phyloP scores from a whole-genome alignment of 2,888 invertebrate species.

The Leptura quadrifasciata region DNA sequence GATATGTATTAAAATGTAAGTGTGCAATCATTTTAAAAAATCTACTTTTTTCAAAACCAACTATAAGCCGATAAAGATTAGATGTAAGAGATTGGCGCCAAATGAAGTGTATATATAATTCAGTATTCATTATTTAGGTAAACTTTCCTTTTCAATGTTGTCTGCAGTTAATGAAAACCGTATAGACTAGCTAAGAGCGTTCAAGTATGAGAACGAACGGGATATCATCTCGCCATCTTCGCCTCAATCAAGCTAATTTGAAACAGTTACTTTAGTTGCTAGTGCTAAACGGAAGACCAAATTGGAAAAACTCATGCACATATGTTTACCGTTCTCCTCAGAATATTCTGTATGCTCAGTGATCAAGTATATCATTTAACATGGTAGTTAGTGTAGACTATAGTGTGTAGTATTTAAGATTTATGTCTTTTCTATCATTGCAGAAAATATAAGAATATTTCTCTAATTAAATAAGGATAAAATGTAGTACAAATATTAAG shows the following conservation, averaged over 20 bases:
- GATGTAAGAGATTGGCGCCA: not conserved
- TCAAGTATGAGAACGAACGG: conserved; percentile 44
- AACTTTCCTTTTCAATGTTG: conserved; percentile 51
- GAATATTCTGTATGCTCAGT: conserved; percentile 24
- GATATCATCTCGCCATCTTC: conserved; percentile 46
- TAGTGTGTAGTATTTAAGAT: not conserved
- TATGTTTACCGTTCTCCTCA: conserved; percentile 30
- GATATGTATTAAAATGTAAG: not conserved
- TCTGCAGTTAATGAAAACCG: conserved; percentile 2
- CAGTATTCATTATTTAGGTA: not conserved
- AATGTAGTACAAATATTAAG: too few species aligned
- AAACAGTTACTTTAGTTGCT: conserved; percentile 57
- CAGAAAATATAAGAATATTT: too few species aligned
- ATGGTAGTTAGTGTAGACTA: not conserved
- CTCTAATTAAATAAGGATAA: too few species aligned
- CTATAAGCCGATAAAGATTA: too few species aligned
- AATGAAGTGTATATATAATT: not conserved
- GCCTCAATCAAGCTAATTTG: conserved; percentile 52
- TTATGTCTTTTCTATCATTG: not conserved
- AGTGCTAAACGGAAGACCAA: conserved; percentile 52
- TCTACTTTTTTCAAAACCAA: too few species aligned
- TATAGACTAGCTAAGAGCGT: conserved; percentile 5
- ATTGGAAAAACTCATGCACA: conserved; percentile 45
- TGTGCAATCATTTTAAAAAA: too few species aligned
- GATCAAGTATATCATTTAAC: conserved; percentile 23